Evolutionary conservation across 2,888 invertebrate genomes (phyloP), one percentile per base, ranked within the genome.

Genomic region (Nemotelus pantherinus): DNA sequence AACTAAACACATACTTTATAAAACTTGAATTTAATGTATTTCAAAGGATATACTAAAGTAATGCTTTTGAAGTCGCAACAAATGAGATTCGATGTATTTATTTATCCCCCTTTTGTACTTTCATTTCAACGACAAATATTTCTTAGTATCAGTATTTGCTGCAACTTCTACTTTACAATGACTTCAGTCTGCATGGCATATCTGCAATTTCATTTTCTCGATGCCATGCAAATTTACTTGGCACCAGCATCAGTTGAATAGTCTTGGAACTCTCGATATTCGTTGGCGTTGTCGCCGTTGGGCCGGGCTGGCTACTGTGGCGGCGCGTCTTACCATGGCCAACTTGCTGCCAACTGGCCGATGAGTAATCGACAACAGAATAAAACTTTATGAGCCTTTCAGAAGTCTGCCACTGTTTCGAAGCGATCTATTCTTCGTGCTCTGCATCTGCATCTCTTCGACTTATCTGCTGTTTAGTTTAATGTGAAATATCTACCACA

Each of bases 341-440:
- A 63, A 47, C 55, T 55, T 53, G 50, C 70, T 53, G 70, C 70
- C 70, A 70, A 70, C 39, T 53, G 70, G 55, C 63, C 74, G 60
- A 74, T 74, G 74, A 74, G 60, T 74, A 74, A 74, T 74, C 74
- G 74, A 60, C 60, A 74, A 74, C 74, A 60, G 74, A 74, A 74
- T 74, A 74, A 74, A 74, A 74, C 74, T 74, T 74, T 74, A 74
- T 74, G 60, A 74, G 74, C 50, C 74, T 74, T 63, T 74, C 63
- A 60, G 74, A 74, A 74, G 74, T 47, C 50, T 74, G 74, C 74
- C 74, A 74, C 74, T 74, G 74, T 74, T 60, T 63, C 6, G 48
- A 74, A 45, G 58, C 57, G 48, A 60, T 74, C 63, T 74, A 74
- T 74, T 63, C 74, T 4, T 43, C 60, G 47, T 72, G 70, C 55